phyloP scores from a whole-genome alignment of 2,888 invertebrate species.

The Carpatolechia fugitivella region DNA sequence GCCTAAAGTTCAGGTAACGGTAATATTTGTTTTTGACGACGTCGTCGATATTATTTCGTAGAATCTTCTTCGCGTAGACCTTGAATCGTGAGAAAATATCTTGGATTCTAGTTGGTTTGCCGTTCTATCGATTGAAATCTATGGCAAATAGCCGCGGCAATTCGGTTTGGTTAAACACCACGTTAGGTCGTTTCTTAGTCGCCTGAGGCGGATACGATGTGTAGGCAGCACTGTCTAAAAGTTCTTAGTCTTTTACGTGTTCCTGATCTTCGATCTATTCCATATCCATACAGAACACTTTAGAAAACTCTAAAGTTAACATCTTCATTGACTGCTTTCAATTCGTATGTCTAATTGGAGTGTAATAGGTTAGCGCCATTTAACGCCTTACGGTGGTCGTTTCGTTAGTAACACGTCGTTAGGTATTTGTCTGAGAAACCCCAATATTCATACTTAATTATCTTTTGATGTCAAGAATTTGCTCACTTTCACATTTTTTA shows the following conservation, averaged over 20 bases:
- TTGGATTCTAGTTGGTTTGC: constrained; percentile 15
- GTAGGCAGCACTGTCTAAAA: neutral
- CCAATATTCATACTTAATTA: neutral
- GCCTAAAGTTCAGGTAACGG: constrained; percentile 71
- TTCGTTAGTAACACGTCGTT: neutral
- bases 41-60: constrained; percentile 53
- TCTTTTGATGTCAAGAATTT: neutral
- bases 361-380: constrained; percentile 9
- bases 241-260: neutral
- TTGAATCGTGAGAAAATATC: constrained; percentile 25
- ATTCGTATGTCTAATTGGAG: constrained; percentile 2
- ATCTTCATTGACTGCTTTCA: neutral
- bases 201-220: constrained; percentile 4
- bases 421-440: neutral
- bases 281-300: neutral
- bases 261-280: too few species aligned
- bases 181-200: neutral
- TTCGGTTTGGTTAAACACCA: neutral
- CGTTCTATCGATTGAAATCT: neutral
- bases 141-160: neutral
- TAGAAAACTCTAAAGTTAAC: neutral
- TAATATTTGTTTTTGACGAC: constrained; percentile 71
- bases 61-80: constrained; percentile 36
- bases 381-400: neutral
- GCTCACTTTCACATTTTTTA: neutral